Evolutionary conservation across 2,797 vertebrate genomes (phyloP).

Genomic region (Pitangus sulphuratus): DNA sequence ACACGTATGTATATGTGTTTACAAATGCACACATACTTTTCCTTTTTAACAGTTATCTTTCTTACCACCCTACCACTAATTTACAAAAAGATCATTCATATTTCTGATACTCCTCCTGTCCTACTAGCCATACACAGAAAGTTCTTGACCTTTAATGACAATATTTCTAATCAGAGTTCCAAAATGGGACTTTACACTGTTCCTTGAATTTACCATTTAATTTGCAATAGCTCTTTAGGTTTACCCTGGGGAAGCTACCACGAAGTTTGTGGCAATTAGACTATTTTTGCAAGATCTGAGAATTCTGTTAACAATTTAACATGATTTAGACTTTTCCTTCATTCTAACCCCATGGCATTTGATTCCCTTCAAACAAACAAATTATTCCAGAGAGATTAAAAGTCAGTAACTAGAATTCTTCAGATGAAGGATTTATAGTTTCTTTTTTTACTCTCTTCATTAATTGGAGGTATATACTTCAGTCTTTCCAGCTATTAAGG

Average conservation of each 20-base stretch:
- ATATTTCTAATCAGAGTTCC: background rate
- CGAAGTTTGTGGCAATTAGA: background rate
- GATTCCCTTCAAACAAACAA: background rate
- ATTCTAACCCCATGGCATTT: background rate
- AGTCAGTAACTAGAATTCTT: background rate
- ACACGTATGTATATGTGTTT: rapidly evolving
- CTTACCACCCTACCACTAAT: background rate
- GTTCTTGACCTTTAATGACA: background rate
- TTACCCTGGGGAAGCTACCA: background rate
- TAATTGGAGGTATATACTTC: background rate
- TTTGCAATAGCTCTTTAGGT: background rate
- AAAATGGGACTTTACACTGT: background rate
- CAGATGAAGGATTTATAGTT: background rate
- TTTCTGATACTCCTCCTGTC: background rate
- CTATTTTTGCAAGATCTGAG: background rate
- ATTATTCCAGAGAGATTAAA: background rate
- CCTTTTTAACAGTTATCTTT: background rate
- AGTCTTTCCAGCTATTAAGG: background rate
- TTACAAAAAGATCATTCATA: background rate
- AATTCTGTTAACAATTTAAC: background rate
- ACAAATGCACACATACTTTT: background rate
- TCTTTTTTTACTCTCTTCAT: background rate
- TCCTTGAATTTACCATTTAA: background rate
- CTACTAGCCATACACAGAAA: background rate
- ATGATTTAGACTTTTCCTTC: background rate